Percentiles rank a stretch among this genome's conserved stretches.
Conservation (phyloP, 2,113 vertebrate species). For the Misgurnus anguillicaudatus region DNA sequence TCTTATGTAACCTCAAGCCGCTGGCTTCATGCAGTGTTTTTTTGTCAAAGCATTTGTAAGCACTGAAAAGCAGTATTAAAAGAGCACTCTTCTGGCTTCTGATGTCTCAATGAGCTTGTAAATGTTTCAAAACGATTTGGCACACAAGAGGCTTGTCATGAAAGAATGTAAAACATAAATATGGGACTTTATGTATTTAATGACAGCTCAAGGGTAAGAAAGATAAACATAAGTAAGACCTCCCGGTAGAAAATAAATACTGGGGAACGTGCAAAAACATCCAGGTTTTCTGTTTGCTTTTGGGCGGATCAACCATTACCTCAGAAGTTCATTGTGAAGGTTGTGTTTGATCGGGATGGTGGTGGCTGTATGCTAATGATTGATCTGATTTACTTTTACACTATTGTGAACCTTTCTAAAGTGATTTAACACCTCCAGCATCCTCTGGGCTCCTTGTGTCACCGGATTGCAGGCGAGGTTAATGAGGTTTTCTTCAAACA, state of each 20-base stretch:
- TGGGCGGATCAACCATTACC: not conserved
- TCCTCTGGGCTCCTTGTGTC: conserved; percentile 35
- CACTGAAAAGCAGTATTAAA: conserved; percentile 28
- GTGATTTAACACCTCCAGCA: conserved; percentile 42
- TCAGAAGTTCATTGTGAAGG: conserved; percentile 31
- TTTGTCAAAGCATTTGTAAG: conserved; percentile 24
- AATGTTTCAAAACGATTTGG: conserved; percentile 35
- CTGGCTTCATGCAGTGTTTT: conserved; percentile 21
- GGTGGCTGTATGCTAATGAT: conserved; percentile 13
- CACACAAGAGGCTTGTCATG: not conserved
- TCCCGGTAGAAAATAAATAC: conserved; percentile 31
- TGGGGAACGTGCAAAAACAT: not conserved
- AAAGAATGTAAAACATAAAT: conserved; percentile 24
- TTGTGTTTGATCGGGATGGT: conserved; percentile 6
- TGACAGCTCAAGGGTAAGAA: conserved; percentile 13
- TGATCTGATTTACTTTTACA: conserved; percentile 18
- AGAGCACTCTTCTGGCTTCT: not conserved
- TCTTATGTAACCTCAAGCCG: conserved; percentile 31
- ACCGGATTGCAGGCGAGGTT: conserved; percentile 50
- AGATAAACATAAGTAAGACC: conserved; percentile 12
- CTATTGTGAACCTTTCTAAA: conserved; percentile 31
- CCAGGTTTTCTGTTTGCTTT: not conserved
- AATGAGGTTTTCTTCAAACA: conserved; percentile 52
- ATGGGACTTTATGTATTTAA: conserved; percentile 24
- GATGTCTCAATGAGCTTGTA: conserved; percentile 10